Base-by-base conservation (phyloP, 1,140 invertebrate genomes). In the Pteromalus puparum region DNA sequence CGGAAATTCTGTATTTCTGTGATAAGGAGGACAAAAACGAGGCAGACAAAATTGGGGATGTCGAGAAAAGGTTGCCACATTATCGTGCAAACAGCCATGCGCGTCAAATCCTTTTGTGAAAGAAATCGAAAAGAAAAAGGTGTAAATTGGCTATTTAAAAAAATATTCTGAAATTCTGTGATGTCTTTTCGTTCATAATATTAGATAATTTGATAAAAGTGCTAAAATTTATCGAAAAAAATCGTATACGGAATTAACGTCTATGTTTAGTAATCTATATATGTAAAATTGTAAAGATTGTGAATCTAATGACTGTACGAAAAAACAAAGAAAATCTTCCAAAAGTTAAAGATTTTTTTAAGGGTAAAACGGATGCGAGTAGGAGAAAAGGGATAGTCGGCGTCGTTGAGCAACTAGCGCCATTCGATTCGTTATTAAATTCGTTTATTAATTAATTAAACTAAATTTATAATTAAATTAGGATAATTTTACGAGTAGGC, bases 141-240 rank as follows among this genome's bases (percentile, higher is more conserved):
- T 61, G 53, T 61, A 80, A 87, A 88, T 90, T 87, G 87, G 88
- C 86, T 88, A 86, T 88, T 80, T 24, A 88, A 86, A 82, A 75
- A 82, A 85, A 84, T 91, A 91, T 90, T 89, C 88, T 88, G 85
- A 92, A 93, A 91, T 93, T 93, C 92, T 93, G 92, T 93, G 92
- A 93, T 93, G 92, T 92, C 88, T 90, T 93, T 92, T 89, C 90
- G 89, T 93, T 90, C 90, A 86, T 87, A 91, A 91, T 90, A 89
- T 89, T 92, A 91, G 87, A 88, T 87, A 89, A 88, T 73, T 75
- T 82, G 73, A 76, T 68, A 81, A 34, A 81, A 76, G 83, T 48
- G 83, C 73, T 81, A 78, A 82, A 85, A 78, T 46, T 82, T 85
- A 82, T 82, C 42, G 65, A 80, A 81, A 90, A 88, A 87, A 89